These are phyloP conservation scores for Sinonovacula constricta DNA, from an alignment of 1,140 invertebrate species.

Conservation along the genomic window DNA sequence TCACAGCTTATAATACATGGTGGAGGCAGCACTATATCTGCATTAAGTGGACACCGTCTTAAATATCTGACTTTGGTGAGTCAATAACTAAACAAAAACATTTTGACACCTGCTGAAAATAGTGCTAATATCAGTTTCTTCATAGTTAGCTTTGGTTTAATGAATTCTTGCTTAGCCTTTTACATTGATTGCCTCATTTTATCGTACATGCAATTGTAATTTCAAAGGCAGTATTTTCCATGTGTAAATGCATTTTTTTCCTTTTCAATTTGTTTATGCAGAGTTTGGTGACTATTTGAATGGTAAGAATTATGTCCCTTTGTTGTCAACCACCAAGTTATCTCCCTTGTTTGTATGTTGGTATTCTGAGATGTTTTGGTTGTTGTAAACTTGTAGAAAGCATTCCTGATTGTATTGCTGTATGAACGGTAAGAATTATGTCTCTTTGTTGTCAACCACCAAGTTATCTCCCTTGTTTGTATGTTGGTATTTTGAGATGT, in stretches of 20 bases:
- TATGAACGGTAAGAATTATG: not conserved
- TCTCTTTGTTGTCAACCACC: not conserved
- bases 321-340: not conserved
- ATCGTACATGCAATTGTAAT: too few species aligned
- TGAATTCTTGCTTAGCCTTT: not conserved
- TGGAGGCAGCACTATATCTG: too few species aligned
- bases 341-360: not conserved
- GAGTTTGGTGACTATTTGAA: constrained; percentile 39
- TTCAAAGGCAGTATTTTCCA: not conserved
- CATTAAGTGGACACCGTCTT: too few species aligned
- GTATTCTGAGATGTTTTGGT: not conserved
- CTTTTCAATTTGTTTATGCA: not conserved
- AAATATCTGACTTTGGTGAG: too few species aligned
- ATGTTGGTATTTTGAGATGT: not conserved
- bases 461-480: not conserved
- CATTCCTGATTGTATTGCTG: not conserved
- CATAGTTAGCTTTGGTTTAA: not conserved
- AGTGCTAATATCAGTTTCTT: not conserved
- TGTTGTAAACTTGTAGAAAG: not conserved
- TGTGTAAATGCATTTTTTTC: not conserved
- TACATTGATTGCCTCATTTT: too few species aligned
- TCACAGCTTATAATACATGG: too few species aligned
- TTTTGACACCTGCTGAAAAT: not conserved
- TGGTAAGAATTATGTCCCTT: constrained; percentile 11
- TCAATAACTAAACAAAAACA: not conserved